These are phyloP conservation scores for Alaudala cheleensis DNA, from an alignment of 2,113 vertebrate species.

Conservation along the genomic window DNA sequence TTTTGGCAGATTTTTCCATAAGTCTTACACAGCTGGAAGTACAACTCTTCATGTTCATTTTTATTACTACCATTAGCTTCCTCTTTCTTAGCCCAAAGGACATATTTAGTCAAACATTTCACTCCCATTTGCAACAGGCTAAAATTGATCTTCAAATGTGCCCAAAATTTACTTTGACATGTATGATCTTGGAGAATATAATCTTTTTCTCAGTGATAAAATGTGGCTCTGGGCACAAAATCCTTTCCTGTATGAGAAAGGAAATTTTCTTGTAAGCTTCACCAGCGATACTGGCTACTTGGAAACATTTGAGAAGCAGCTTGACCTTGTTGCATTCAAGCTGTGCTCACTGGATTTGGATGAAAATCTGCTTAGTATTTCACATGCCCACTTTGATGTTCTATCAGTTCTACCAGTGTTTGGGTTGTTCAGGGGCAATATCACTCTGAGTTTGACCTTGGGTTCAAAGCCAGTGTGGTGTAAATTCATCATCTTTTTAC, in stretches of 20 bases:
- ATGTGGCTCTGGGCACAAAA: neutral
- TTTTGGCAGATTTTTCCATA: neutral
- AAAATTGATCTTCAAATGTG: neutral
- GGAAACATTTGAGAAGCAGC: neutral
- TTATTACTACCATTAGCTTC: neutral
- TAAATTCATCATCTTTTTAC: neutral
- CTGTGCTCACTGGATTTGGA: neutral
- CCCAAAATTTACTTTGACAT: neutral
- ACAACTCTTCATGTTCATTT: neutral
- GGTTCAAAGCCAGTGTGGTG: neutral
- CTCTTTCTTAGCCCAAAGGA: neutral
- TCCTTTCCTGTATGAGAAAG: neutral
- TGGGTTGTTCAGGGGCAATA: neutral
- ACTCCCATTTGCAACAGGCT: neutral
- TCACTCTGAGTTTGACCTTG: neutral
- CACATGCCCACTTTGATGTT: neutral
- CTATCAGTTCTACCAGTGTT: neutral
- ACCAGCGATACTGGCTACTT: neutral
- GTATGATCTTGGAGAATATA: neutral
- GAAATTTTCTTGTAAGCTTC: neutral
- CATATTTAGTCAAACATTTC: neutral
- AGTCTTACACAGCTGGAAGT: neutral
- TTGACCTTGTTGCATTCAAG: slow-evolving; percentile 29
- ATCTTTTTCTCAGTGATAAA: neutral
- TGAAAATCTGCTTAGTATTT: neutral